Percentiles rank a stretch among this genome's conserved stretches.
These are phyloP conservation scores for Isoperla grammatica DNA, from an alignment of 2,888 invertebrate species.

Conservation along the genomic window DNA sequence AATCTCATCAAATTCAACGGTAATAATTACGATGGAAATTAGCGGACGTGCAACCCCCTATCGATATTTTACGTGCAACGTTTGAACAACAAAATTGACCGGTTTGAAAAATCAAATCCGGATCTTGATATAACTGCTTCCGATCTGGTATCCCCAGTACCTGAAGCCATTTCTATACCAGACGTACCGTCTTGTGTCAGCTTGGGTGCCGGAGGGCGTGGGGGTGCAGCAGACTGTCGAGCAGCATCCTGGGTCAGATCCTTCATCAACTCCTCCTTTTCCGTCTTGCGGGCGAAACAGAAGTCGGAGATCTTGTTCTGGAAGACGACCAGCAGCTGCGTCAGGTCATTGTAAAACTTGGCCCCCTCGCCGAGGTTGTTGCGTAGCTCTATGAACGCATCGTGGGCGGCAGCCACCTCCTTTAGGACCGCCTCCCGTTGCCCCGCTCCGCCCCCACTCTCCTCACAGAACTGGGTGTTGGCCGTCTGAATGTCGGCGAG, in stretches of 20 bases:
- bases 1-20: no score
- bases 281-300: conserved; percentile 97
- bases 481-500: conserved; percentile 60
- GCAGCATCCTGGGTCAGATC: conserved; percentile 84
- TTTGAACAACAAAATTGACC: no score
- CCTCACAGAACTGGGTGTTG: conserved; percentile 56
- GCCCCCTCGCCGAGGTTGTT: conserved; percentile 92
- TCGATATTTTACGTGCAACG: no score
- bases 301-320: conserved; percentile 98
- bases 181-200: not conserved
- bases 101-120: no score
- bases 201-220: not conserved
- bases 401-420: conserved; percentile 83
- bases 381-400: conserved; percentile 86
- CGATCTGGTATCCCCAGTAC: no score
- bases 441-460: conserved; percentile 58
- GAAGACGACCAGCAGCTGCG: conserved; percentile 87
- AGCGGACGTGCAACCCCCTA: no score
- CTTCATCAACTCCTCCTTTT: conserved; percentile 95
- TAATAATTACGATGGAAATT: no score
- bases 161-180: no score
- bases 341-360: conserved; percentile 91
- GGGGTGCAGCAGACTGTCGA: conserved; percentile 46
- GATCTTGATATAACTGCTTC: no score
- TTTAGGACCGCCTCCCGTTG: conserved; percentile 74